A percentile compares a stretch with the other conserved stretches of the same genome.
phyloP scores from a whole-genome alignment of 2,888 invertebrate genomes.

The Shargacucullia verbasci region DNA sequence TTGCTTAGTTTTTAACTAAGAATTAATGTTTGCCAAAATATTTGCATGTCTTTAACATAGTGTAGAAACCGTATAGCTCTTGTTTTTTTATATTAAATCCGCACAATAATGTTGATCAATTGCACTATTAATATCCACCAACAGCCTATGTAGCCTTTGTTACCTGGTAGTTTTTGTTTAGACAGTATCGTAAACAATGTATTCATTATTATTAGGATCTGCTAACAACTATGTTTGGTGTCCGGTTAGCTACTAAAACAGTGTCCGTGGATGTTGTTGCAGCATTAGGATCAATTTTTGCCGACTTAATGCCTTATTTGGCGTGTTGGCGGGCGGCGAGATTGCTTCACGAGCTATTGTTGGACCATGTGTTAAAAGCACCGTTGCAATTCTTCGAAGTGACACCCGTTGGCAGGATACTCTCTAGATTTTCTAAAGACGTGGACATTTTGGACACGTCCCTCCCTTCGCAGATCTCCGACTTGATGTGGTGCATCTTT shows the following conservation, averaged over 20 bases:
- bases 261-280: constrained; percentile 86
- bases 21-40: constrained; percentile 17
- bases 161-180: constrained; percentile 42
- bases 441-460: constrained; percentile 92
- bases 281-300: constrained; percentile 91
- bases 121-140: constrained; percentile 36
- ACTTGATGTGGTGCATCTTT: constrained; percentile 92
- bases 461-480: constrained; percentile 91
- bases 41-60: constrained; percentile 41
- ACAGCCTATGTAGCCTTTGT: constrained; percentile 41
- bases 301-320: constrained; percentile 91
- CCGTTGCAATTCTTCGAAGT: constrained; percentile 94
- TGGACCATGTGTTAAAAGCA: constrained; percentile 90
- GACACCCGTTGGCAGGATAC: constrained; percentile 93
- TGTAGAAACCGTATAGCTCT: constrained; percentile 32
- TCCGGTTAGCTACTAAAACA: constrained; percentile 50
- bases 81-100: constrained; percentile 16
- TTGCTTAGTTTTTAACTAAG: constrained; percentile 23
- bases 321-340: constrained; percentile 92
- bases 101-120: constrained; percentile 5
- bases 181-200: constrained; percentile 74
- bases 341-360: constrained; percentile 89
- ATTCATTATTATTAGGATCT: constrained; percentile 75
- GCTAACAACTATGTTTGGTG: constrained; percentile 17
- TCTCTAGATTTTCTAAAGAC: constrained; percentile 93